Conservation (phyloP, 2,888 invertebrate genomes). For the Amiota communis region DNA sequence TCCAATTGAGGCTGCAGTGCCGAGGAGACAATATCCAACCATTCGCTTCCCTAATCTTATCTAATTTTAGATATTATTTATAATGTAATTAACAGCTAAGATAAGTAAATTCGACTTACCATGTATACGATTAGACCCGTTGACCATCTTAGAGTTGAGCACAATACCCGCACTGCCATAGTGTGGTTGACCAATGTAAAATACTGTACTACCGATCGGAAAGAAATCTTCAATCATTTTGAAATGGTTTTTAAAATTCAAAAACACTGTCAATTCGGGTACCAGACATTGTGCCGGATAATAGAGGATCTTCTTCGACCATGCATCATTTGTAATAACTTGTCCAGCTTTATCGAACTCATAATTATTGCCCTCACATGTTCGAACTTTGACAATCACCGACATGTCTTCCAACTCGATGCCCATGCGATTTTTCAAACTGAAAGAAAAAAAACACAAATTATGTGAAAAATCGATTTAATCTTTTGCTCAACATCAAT, state of each 20-base stretch:
- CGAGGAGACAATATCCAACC: no score
- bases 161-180: slow-evolving; percentile 88
- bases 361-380: slow-evolving; percentile 81
- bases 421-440: slow-evolving; percentile 78
- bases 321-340: slow-evolving; percentile 81
- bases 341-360: slow-evolving; percentile 77
- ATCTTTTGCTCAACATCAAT: slow-evolving; percentile 47
- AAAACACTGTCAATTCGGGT: slow-evolving; percentile 60
- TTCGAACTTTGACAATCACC: slow-evolving; percentile 81
- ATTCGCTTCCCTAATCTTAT: no score
- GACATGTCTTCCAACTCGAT: slow-evolving; percentile 82
- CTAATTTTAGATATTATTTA: no score
- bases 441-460: slow-evolving; percentile 39
- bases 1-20: no score
- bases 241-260: slow-evolving; percentile 70
- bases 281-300: slow-evolving; percentile 77
- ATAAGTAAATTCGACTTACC: slow-evolving; percentile 45
- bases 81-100: neutral
- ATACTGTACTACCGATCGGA: slow-evolving; percentile 79
- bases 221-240: slow-evolving; percentile 77
- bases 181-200: slow-evolving; percentile 85
- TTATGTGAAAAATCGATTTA: no score
- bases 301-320: slow-evolving; percentile 77
- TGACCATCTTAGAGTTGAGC: slow-evolving; percentile 68
- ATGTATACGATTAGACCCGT: slow-evolving; percentile 69